Conservation (phyloP, 2,888 invertebrate species). For the Mimas tiliae region DNA sequence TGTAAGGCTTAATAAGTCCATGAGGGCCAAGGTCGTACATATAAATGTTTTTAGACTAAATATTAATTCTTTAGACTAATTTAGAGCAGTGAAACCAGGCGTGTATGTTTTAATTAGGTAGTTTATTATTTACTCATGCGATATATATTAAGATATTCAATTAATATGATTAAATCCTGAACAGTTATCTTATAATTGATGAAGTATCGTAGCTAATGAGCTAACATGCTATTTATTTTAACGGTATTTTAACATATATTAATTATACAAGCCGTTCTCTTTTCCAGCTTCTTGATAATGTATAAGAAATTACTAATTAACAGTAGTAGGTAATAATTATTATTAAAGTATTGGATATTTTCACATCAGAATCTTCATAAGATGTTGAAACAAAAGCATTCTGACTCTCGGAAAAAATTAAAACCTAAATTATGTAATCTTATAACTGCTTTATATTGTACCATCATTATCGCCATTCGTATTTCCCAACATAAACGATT, state of each 20-base stretch:
- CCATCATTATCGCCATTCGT: too few species aligned
- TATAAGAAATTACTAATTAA: neutral
- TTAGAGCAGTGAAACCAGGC: neutral
- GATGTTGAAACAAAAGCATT: too few species aligned
- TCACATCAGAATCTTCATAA: too few species aligned
- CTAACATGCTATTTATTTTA: neutral
- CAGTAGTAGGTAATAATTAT: too few species aligned
- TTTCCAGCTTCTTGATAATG: neutral
- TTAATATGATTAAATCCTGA: neutral
- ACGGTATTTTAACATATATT: neutral
- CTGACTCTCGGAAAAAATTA: neutral
- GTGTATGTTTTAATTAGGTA: slow-evolving; percentile 1
- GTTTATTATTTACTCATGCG: slow-evolving; percentile 2
- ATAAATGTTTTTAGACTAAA: too few species aligned
- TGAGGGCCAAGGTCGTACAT: too few species aligned
- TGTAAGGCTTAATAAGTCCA: too few species aligned
- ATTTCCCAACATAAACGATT: too few species aligned
- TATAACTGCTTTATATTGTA: too few species aligned
- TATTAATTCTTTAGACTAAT: too few species aligned
- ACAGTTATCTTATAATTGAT: neutral
- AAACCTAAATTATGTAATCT: neutral
- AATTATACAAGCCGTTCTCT: neutral
- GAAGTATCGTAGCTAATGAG: slow-evolving; percentile 9
- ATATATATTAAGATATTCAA: too few species aligned
- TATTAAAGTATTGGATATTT: too few species aligned